Conservation (phyloP, 2,797 vertebrate genomes). For the Notolepis coatsorum region DNA sequence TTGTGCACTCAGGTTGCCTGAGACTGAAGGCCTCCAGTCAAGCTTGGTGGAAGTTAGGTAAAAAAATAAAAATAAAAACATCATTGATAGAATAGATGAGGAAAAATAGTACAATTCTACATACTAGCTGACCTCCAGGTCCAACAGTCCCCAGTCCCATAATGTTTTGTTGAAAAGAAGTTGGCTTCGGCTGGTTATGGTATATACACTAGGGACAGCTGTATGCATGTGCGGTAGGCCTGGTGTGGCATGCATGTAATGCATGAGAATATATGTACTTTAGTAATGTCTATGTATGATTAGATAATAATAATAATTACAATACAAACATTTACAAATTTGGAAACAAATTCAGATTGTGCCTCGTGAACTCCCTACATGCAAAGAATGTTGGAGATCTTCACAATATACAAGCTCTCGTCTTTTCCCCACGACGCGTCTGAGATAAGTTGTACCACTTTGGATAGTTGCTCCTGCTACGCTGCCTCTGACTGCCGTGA, state of each 20-base stretch:
- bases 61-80: conserved; percentile 28
- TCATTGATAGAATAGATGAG: conserved; percentile 22
- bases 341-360: conserved; percentile 69
- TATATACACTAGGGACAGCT: conserved; percentile 68
- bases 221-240: conserved; percentile 58
- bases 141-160: conserved; percentile 36
- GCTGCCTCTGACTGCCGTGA: conserved; percentile 47
- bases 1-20: neutral
- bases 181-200: conserved; percentile 29
- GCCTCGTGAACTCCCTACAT: conserved; percentile 74
- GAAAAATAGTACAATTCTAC: conserved; percentile 21
- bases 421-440: conserved; percentile 41
- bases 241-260: conserved; percentile 77
- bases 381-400: conserved; percentile 74
- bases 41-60: conserved; percentile 2
- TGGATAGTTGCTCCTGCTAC: conserved; percentile 28
- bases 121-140: conserved; percentile 37
- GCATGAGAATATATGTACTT: conserved; percentile 76
- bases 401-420: conserved; percentile 53
- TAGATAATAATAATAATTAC: conserved; percentile 79
- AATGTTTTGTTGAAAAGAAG: conserved; percentile 36
- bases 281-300: conserved; percentile 74
- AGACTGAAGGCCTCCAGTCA: conserved; percentile 16
- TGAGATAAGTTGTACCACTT: conserved; percentile 40
- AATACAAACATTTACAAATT: conserved; percentile 85